These are phyloP conservation scores for Archilochus colubris DNA, from an alignment of 2,113 vertebrate species.

Conservation along the genomic window DNA sequence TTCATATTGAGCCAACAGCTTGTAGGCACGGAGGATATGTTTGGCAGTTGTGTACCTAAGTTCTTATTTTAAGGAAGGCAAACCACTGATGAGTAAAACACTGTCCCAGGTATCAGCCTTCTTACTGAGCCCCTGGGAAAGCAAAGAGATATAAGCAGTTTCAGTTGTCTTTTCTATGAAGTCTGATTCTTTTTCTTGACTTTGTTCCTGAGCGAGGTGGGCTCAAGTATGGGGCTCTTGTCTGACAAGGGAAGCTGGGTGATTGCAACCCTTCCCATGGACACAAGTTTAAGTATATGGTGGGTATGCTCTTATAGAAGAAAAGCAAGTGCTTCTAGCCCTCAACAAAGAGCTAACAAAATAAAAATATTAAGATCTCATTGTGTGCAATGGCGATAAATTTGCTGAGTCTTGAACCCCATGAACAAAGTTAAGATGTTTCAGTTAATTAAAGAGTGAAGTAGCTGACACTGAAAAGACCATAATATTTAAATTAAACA, in stretches of 20 bases:
- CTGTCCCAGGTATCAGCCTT: background rate
- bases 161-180: background rate
- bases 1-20: background rate
- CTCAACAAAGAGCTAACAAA: background rate
- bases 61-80: background rate
- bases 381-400: background rate
- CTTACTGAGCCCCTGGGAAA: background rate
- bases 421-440: background rate
- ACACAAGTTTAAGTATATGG: background rate
- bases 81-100: background rate
- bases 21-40: background rate
- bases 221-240: fast-evolving
- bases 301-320: background rate
- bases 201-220: background rate
- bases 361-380: background rate
- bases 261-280: background rate
- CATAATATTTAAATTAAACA: background rate
- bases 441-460: background rate
- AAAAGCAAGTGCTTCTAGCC: background rate
- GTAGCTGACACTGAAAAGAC: background rate
- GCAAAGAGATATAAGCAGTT: background rate
- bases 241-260: background rate
- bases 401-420: background rate
- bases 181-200: background rate
- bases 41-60: background rate